Evolutionary conservation across 2,113 vertebrate species (phyloP), one percentile per base, ranked within the genome.

Genomic region (Lichenostomus cassidix): DNA sequence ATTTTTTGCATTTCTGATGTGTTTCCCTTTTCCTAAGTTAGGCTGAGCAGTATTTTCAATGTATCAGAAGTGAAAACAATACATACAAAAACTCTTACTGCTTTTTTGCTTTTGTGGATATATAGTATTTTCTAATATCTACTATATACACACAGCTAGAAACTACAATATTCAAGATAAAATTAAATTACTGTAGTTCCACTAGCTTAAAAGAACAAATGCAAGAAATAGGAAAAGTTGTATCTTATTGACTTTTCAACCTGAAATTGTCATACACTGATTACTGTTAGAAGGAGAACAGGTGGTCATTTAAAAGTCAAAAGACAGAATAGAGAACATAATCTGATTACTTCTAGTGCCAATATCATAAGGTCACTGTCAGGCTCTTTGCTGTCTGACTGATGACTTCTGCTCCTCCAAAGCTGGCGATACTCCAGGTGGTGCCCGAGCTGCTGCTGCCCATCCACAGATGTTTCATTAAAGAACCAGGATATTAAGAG

Each of bases 241-340:
- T 22, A 56, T 62, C 46, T 46, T 88, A 69, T 4, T 90, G 85
- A 73, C 82, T 94, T 93, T 91, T 88, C 41, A 73, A 65, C 55
- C 28, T 90, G 62, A 65, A 95, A 62, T 23, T 2, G 0, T 83
- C 41, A 41, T n/a, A 73, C 1, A 3, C 20, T 1, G 1, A 33
- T 79, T 83, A 42, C 22, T 60, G 23, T 53, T 69, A 73, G 49
- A 73, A 74, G 17, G 65, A 24, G 50, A 65, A 29, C 76, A 86
- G 50, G 52, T 85, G 70, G 68, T 62, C 75, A 77, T 96, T 95
- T 95, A 73, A 74, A 93, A 93, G 53, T 86, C 85, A 88, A 80
- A 94, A 94, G 53, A 47, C 41, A 73, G 50, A 87, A 80, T 11
- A 74, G 37, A 59, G 86, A 92, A 47, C 33, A 39, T 83, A 93